Evolutionary conservation across 1,140 invertebrate genomes (phyloP).

Genomic region (Chlorops oryzae): DNA sequence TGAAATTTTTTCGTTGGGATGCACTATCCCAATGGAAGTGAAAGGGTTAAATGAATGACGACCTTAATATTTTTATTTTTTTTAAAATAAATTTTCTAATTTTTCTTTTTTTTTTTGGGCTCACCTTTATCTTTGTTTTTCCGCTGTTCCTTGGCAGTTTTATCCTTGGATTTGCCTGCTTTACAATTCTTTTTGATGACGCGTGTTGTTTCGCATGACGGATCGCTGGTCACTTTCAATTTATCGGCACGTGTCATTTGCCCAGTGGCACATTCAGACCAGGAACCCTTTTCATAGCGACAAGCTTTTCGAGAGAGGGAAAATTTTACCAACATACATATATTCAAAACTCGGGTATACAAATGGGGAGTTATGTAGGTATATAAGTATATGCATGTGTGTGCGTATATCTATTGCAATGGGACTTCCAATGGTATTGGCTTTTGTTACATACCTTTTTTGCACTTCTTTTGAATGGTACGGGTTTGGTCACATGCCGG

Average conservation of each 20-base stretch:
- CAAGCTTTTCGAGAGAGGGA: slow-evolving; percentile 50
- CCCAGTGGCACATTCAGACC: slow-evolving; percentile 69
- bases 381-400: background rate
- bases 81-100: background rate
- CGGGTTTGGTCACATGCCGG: slow-evolving; percentile 72
- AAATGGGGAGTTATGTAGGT: too few species aligned
- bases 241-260: slow-evolving; percentile 64
- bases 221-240: slow-evolving; percentile 64
- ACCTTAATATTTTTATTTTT: background rate
- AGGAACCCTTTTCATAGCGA: slow-evolving; percentile 74
- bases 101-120: too few species aligned
- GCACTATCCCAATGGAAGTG: too few species aligned
- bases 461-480: slow-evolving; percentile 85
- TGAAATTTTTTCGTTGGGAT: background rate
- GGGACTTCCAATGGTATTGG: background rate
- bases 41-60: too few species aligned
- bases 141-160: slow-evolving; percentile 45
- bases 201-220: slow-evolving; percentile 64
- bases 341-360: too few species aligned
- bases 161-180: slow-evolving; percentile 47
- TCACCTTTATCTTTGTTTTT: slow-evolving; percentile 47
- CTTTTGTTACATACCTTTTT: slow-evolving; percentile 62
- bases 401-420: background rate
- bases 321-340: background rate
- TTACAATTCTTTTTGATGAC: slow-evolving; percentile 69